These are phyloP conservation scores for Geococcyx californianus DNA, from an alignment of 2,113 vertebrate genomes.

Conservation along the genomic window DNA sequence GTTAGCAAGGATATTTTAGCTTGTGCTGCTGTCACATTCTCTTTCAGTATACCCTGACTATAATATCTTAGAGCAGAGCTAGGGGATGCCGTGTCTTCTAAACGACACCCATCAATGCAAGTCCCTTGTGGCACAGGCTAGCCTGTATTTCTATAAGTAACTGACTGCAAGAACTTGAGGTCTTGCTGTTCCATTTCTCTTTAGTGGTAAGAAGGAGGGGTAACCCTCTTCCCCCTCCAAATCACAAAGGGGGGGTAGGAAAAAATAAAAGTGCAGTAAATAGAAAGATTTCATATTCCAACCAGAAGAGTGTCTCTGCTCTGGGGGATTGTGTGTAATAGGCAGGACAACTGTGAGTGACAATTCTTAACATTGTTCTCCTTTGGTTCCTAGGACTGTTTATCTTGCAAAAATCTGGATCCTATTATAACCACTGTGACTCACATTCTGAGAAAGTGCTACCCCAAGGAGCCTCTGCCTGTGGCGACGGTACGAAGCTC, in stretches of 20 bases:
- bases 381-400: constrained; percentile 73
- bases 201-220: background rate
- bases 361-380: background rate
- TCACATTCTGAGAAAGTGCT: constrained; percentile 88
- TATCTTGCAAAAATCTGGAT: constrained; percentile 71
- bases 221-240: background rate
- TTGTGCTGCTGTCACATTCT: background rate
- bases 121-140: background rate
- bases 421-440: constrained; percentile 67
- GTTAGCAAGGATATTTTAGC: background rate
- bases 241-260: background rate
- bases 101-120: background rate
- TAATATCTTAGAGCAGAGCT: background rate
- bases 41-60: background rate
- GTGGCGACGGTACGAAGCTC: constrained; percentile 74
- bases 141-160: background rate
- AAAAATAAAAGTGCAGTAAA: no score
- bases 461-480: constrained; percentile 81
- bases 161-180: background rate
- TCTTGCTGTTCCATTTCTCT: background rate
- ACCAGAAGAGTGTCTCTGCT: background rate
- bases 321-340: background rate
- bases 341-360: background rate
- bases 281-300: background rate
- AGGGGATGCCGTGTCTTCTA: background rate